These are phyloP conservation scores for Leptosomus discolor DNA, from an alignment of 2,113 vertebrate genomes.

Conservation along the genomic window DNA sequence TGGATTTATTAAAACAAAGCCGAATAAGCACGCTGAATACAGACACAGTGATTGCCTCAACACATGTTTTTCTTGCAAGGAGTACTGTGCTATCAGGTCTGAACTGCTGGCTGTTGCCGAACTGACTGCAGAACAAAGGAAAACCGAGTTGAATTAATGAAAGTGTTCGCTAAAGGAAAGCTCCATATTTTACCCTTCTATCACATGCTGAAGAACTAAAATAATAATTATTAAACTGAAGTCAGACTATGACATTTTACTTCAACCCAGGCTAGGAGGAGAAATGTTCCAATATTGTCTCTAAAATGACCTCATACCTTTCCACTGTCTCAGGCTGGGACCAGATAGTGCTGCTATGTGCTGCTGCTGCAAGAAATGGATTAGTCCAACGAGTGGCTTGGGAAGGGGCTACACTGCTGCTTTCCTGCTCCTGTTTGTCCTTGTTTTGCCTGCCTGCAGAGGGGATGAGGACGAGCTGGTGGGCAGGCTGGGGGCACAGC, in stretches of 20 bases:
- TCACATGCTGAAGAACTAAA: background rate
- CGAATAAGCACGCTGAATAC: background rate
- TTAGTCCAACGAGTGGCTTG: background rate
- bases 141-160: background rate
- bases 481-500: background rate
- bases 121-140: background rate
- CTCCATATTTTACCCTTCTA: background rate
- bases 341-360: background rate
- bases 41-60: constrained; percentile 20
- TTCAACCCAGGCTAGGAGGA: background rate
- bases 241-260: background rate
- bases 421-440: background rate
- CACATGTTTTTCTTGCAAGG: constrained; percentile 1
- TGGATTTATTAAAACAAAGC: constrained; percentile 58
- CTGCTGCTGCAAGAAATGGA: background rate
- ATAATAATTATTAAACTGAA: background rate
- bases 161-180: background rate
- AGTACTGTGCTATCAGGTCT: background rate
- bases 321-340: too few species aligned
- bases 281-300: background rate
- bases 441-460: background rate
- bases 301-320: background rate
- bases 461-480: background rate
- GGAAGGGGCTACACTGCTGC: background rate
- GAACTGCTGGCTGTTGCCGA: background rate